Base-by-base conservation (phyloP, 2,797 vertebrate genomes). In the Gila robusta region DNA sequence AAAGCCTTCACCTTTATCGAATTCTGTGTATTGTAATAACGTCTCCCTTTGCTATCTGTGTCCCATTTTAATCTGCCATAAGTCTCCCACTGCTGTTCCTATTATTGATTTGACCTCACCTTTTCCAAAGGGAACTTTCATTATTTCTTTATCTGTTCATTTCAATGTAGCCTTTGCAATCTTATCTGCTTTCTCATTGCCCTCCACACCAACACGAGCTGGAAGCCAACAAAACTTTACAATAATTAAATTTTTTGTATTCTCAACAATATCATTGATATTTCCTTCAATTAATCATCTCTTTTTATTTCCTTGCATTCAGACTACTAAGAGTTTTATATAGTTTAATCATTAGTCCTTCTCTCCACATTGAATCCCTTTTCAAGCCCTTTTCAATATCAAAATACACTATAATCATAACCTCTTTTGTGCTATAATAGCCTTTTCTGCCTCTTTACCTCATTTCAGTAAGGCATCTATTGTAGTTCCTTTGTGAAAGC, bases 31-130 rank as follows among this genome's bases (percentile, higher is more conserved):
- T 41, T 71, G 35, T 71, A 71, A 23, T 70, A 70, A 6, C 12
- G 37, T 23, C 66, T 10, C 17, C 32, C 67, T 70, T 70, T 39
- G 35, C 19, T 70, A 6, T 70, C 35, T 23, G 19, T 39, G 10
- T 71, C 37, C 10, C 10, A 71, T 39, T 71, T 71, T 4, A 49
- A 16, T 72, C 37, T 47, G 39, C 70, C 70, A 17, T 26, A 12
- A n/a, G 6, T 72, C 39, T 44, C 23, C 12, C 39, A 47, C 14
- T 28, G 14, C 14, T 17, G 9, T 41, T 72, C n/a, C 44, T 14
- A 47, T 14, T 72, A 72, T 44, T 44, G 70, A 72, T 72, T 47
- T 72, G 70, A 23, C 39, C 23, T 72, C 39, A 72, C 39, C 70
- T 72, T 47, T 72, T 44, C 14, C 23, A 47, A 72, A 72, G 2